phyloP scores from a whole-genome alignment of 2,113 vertebrate genomes.

The Microcebus lehilahytsara region DNA sequence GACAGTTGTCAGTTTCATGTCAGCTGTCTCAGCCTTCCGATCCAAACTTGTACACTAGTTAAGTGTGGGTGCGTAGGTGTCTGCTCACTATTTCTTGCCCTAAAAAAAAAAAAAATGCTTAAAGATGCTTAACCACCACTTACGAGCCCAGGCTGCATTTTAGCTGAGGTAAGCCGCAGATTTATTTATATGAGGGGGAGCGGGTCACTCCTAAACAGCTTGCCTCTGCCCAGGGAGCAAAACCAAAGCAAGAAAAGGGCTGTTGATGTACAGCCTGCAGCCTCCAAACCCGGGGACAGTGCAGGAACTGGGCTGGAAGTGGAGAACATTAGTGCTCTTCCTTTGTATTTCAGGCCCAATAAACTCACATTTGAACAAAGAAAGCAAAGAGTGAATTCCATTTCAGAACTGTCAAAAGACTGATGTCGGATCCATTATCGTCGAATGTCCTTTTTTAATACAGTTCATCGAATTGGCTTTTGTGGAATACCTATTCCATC shows the following conservation, averaged over 20 bases:
- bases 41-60: not conserved
- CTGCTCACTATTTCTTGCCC: not conserved
- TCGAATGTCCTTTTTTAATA: constrained; percentile 46
- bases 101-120: not conserved
- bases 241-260: not conserved
- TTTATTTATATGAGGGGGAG: not conserved
- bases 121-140: not conserved
- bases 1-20: rapidly evolving
- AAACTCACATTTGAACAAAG: constrained; percentile 27
- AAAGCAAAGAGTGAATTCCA: constrained; percentile 33
- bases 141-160: not conserved
- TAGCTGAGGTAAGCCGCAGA: not conserved
- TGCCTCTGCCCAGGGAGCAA: not conserved
- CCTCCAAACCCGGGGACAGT: too few species aligned
- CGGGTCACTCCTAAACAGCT: rapidly evolving
- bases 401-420: constrained; percentile 60
- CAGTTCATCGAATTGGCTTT: constrained; percentile 42
- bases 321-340: not conserved
- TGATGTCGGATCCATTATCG: not conserved
- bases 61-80: rapidly evolving
- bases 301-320: not conserved
- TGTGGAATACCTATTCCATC: not conserved
- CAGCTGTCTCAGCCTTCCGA: not conserved
- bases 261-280: too few species aligned
- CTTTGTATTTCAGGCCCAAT: not conserved